Conservation (phyloP, 2,797 vertebrate genomes). For the Pangasius djambal region DNA sequence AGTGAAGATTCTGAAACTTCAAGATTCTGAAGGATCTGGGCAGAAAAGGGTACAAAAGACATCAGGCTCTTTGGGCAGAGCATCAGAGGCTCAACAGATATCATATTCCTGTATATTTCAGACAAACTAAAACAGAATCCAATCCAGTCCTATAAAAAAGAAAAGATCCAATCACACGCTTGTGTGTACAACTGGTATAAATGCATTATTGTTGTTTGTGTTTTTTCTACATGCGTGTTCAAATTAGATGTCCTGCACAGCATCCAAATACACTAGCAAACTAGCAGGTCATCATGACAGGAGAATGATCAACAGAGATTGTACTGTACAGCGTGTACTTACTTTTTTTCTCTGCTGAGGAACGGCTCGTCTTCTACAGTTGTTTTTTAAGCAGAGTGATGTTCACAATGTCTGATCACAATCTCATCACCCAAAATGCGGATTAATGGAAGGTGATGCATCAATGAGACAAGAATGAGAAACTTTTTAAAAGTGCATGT, state of each 20-base stretch:
- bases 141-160: neutral
- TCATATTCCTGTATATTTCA: neutral
- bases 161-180: neutral
- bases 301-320: neutral
- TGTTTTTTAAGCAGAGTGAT: neutral
- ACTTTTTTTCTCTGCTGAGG: neutral
- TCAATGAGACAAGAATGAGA: neutral
- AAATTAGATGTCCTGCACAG: neutral
- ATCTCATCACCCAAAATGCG: neutral
- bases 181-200: neutral
- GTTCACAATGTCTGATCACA: neutral
- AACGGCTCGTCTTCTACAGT: neutral
- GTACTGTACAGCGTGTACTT: neutral
- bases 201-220: neutral
- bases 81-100: neutral
- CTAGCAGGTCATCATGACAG: neutral
- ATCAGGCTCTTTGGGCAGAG: neutral
- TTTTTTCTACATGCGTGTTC: neutral
- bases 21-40: neutral
- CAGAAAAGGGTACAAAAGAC: slow-evolving; percentile 1
- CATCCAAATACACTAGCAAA: neutral
- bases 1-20: too few species aligned
- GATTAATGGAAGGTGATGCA: neutral
- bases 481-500: neutral
- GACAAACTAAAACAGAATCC: neutral